Base-by-base conservation (phyloP, 2,797 vertebrate genomes). In the Eulemur rubriventer region DNA sequence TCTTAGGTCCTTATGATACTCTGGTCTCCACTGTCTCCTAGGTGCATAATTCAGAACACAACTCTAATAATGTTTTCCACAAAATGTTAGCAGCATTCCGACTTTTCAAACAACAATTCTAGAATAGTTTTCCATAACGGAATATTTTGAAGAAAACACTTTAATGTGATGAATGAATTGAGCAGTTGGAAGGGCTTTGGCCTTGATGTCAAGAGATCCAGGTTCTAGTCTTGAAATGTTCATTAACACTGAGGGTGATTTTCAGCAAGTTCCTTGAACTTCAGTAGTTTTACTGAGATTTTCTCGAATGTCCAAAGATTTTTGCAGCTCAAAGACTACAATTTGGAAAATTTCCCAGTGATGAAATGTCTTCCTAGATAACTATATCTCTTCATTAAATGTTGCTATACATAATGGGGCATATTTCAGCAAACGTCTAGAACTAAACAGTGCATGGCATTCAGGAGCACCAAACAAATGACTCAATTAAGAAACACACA, bases 261-360 rank as follows among this genome's bases (percentile, higher is more conserved):
- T 96, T 87, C 41, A 43, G 16, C 57, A 95, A 89, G 52, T 78
- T 50, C 7, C 35, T 35, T 79, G 61, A 91, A 85, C 65, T 52
- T 82, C 38, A 72, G 46, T 73, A 63, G 18, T 69, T 95, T 88
- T 70, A 72, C 30, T 83, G n/a, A 94, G 48, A 87, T 59, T 90
- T 91, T 86, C n/a, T 83, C n/a, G 16, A 35, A n/a, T 61, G 5
- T 85, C 50, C 70, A 2, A 91, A 95, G 24, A 86, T 41, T 91
- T 79, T 48, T 73, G 35, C 20, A 82, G 70, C 20, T 79, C 26
- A n/a, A 1, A 63, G 43, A 80, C 6, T 72, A 16, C 72, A 22
- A 91, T 79, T 95, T 93, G 85, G 35, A 91, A 78, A n/a, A 73
- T 73, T 82, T 72, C 35, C 63, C 80, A 59, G 50, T 59, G 81